Base-by-base conservation (phyloP, 2,888 invertebrate species). In the Dilophus febrilis region DNA sequence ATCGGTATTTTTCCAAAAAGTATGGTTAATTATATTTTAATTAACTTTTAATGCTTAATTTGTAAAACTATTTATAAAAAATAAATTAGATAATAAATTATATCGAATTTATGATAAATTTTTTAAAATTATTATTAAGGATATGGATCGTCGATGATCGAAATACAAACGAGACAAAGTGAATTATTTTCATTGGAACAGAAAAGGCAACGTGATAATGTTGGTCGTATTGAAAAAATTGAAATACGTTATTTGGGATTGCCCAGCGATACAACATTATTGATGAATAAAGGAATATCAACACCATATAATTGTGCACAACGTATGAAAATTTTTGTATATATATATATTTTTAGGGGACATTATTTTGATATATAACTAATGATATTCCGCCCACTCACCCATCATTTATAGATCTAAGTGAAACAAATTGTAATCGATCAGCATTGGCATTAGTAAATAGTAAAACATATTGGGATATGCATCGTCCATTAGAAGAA, bases 261-360 rank as follows among this genome's bases (percentile, higher is more conserved):
- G 1, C 80, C 83, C 0, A 76, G 83, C 52, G 74, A 80, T 50
- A 70, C 74, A 18, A 74, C 74, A 2, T 59, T 95, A 41, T 57
- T 83, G 17, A 92, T 97, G 92, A 97, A 97, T 58, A 86, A 82
- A 56, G 67, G 74, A 47, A 61, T 95, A 8, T 95, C 95, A 1
- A 94, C 95, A 2, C 95, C 95, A 0, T 78, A 72, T 51, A 82
- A 95, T 54, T 92, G 92, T 63, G 87, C 92, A 2, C 79, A 72
- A 67, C 91, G 85, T 86, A 65, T 70, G 75, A n/a, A n/a, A n/a
- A n/a, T n/a, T n/a, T n/a, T n/a, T 62, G 17, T n/a, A 32, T n/a
- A n/a, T n/a, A n/a, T n/a, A n/a, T n/a, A n/a, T n/a, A n/a, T n/a
- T n/a, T n/a, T n/a, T n/a, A n/a, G n/a, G n/a, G n/a, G n/a, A n/a